Percentiles rank a stretch among this genome's conserved stretches.
phyloP scores from a whole-genome alignment of 1,140 invertebrate genomes.

The Cotesia chilonis region DNA sequence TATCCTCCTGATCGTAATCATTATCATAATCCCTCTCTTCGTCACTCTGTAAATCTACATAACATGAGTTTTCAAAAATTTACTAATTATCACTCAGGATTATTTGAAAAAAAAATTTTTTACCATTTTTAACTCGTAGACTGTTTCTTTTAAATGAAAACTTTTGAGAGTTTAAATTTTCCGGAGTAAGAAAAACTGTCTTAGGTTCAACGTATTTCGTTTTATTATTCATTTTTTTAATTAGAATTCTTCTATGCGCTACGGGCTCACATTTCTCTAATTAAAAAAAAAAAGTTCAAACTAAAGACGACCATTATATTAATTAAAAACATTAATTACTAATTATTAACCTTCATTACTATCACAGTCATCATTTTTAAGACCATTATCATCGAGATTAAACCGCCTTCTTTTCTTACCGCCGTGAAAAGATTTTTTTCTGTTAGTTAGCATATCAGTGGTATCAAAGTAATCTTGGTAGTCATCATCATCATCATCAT shows the following conservation, averaged over 20 bases:
- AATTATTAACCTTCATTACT: conserved; percentile 21
- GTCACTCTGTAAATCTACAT: too few species aligned
- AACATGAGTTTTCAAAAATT: conserved; percentile 10
- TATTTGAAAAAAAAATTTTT: too few species aligned
- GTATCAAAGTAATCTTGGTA: conserved; percentile 17
- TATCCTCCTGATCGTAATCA: conserved; percentile 17
- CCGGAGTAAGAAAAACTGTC: too few species aligned
- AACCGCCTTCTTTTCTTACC: conserved; percentile 29
- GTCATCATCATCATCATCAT: conserved; percentile 12
- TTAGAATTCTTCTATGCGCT: too few species aligned
- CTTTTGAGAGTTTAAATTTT: too few species aligned
- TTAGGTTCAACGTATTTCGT: too few species aligned
- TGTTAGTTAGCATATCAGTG: too few species aligned
- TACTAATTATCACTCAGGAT: conserved; percentile 21
- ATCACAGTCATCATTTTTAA: conserved; percentile 53
- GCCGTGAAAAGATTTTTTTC: not conserved
- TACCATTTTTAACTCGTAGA: too few species aligned
- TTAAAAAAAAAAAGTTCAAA: conserved; percentile 2
- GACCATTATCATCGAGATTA: conserved; percentile 23
- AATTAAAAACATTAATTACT: too few species aligned
- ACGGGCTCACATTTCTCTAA: not conserved
- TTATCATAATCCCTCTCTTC: conserved; percentile 1
- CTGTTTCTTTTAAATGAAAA: too few species aligned
- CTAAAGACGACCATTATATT: too few species aligned
- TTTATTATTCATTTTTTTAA: too few species aligned